Percentiles rank a stretch among this genome's conserved stretches.
Evolutionary conservation across 2,113 vertebrate species (phyloP).

Genomic region (Oophaga pumilio): DNA sequence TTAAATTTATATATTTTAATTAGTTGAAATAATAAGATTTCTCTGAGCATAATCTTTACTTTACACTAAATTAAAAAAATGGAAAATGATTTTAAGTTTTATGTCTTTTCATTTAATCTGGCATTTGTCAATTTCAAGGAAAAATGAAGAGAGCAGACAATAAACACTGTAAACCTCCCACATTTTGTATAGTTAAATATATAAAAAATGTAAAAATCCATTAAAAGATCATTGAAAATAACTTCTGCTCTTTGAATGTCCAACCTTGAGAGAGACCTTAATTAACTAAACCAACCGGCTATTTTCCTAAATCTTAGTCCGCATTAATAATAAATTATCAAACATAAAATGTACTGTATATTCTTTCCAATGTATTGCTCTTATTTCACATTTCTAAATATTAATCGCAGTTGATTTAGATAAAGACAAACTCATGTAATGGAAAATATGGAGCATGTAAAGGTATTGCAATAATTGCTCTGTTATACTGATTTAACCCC

Average conservation of each 20-base stretch:
- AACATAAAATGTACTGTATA: not conserved
- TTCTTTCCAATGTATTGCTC: not conserved
- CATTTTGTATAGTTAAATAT: slow-evolving; percentile 26
- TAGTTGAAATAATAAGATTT: not conserved
- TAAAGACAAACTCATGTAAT: too few species aligned
- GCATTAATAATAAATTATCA: not conserved
- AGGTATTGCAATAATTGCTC: too few species aligned
- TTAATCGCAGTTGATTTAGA: not conserved
- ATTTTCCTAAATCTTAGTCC: slow-evolving; percentile 8
- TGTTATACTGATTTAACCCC: too few species aligned
- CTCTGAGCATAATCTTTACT: slow-evolving; percentile 4
- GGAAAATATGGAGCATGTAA: too few species aligned
- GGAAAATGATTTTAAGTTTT: not conserved
- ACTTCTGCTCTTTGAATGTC: not conserved
- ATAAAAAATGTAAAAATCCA: slow-evolving; percentile 6
- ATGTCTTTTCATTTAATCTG: slow-evolving; percentile 1
- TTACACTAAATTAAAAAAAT: not conserved
- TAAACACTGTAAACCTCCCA: slow-evolving; percentile 27
- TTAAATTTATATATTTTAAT: slow-evolving; percentile 2
- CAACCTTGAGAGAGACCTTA: slow-evolving; percentile 24
- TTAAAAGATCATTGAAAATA: slow-evolving; percentile 6
- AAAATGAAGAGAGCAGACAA: slow-evolving; percentile 1
- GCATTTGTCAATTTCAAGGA: not conserved
- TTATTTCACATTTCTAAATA: not conserved
- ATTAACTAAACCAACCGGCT: slow-evolving; percentile 18